These are phyloP conservation scores for Neogobius melanostomus DNA, from an alignment of 2,113 vertebrate genomes.

Conservation along the genomic window DNA sequence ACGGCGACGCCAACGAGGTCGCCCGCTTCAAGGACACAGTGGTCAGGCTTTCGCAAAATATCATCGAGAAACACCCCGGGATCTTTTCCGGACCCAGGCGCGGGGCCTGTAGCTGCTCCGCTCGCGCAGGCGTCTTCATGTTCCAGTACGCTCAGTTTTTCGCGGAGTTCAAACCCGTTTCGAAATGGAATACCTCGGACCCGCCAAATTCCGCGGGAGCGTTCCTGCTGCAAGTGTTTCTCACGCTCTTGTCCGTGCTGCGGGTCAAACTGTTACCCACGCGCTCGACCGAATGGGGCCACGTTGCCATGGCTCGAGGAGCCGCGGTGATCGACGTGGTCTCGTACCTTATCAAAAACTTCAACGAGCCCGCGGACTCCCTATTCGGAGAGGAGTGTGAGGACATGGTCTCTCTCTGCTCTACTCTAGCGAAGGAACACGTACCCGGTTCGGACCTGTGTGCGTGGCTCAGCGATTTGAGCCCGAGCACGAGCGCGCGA, in stretches of 20 bases:
- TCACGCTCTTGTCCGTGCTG: not conserved
- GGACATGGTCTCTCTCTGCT: too few relatives aligned
- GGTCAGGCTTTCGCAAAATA: not conserved
- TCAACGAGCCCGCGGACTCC: not conserved
- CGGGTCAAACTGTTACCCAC: not conserved
- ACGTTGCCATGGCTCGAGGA: not conserved
- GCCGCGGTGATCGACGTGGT: not conserved
- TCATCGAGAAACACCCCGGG: not conserved
- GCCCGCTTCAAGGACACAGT: not conserved
- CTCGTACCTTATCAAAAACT: not conserved
- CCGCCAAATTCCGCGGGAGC: not conserved
- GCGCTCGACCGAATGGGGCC: not conserved
- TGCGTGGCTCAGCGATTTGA: not conserved
- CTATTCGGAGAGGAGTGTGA: not conserved
- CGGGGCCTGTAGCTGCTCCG: not conserved
- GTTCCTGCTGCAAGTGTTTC: not conserved
- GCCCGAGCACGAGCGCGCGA: accelerated
- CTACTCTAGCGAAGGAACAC: too few relatives aligned
- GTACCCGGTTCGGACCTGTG: too few relatives aligned
- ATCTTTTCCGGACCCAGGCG: not conserved
- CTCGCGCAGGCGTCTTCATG: not conserved
- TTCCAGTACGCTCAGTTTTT: conserved; percentile 6
- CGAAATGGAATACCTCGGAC: too few relatives aligned
- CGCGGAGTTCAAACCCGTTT: not conserved
- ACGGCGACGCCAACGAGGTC: not conserved